Base-by-base conservation (phyloP, 2,797 vertebrate species). In the Garrulus glandarius region DNA sequence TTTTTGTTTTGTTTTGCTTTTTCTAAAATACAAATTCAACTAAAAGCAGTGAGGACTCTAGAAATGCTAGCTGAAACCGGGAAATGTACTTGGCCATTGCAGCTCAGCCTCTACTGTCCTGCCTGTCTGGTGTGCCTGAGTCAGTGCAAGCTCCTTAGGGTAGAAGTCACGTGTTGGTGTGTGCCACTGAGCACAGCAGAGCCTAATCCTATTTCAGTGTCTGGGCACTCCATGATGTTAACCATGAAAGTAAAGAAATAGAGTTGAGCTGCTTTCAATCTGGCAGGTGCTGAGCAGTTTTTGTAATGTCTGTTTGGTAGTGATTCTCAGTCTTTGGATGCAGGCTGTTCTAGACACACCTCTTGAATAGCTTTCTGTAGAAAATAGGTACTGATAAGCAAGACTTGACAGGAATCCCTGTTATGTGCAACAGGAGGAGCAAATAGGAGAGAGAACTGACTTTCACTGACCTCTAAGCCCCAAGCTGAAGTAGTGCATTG, bases 191-290 rank as follows among this genome's bases (percentile, higher is more conserved):
- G 92, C 64, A 27, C 5, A 24, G 53, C 60, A 61, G 60, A 6
- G 37, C 49, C 61, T 96, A 94, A 96, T 94, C 86, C 92, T 88
- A 29, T 95, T 93, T 81, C 27, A 5, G 69, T 63, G 87, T 90
- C 94, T 86, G 79, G 76, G 69, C 1, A 3, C 53, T 86, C 72
- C 4, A 0, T 52, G 69, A 61, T 81, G 70, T 84, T 72, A 78
- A 79, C 85, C 65, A 76, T 3, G 2, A 76, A 72, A 70, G 39
- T 57, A 43, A 86, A 79, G 69, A 70, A 85, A 47, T 4, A 20
- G 15, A 63, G 13, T 37, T 67, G 74, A 93, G 56, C 81, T 0
- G 29, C 68, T 93, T 91, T 74, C 59, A 60, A 9, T 65, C 50
- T 53, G 60, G 41, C 81, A 83, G 53, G 27, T 77, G 68, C 44